phyloP scores from a whole-genome alignment of 2,113 vertebrate genomes.

The Synodontis membranacea region DNA sequence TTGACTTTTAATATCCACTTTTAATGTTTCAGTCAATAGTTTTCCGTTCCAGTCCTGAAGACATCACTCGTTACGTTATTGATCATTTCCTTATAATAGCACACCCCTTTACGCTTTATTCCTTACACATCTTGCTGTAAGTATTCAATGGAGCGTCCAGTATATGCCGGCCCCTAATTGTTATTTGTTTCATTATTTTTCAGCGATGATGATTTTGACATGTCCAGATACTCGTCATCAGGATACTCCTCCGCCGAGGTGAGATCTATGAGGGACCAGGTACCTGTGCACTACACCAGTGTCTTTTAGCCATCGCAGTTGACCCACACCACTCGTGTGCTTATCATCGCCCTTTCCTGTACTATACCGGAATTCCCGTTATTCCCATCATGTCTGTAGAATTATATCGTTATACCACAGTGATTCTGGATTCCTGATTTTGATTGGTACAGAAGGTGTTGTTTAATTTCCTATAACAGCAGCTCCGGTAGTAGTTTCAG shows the following conservation, averaged over 20 bases:
- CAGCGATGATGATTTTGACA: slow-evolving; percentile 98
- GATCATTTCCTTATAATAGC: background rate
- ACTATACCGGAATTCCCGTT: background rate
- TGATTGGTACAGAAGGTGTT: background rate
- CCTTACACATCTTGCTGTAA: background rate
- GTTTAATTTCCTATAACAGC: background rate
- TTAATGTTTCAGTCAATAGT: too few relatives aligned
- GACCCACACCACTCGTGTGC: background rate
- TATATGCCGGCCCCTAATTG: background rate
- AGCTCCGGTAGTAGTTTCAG: background rate
- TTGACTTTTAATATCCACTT: too few relatives aligned
- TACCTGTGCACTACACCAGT: slow-evolving; percentile 61
- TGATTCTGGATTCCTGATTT: background rate
- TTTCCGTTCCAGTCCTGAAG: too few relatives aligned
- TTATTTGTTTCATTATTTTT: slow-evolving; percentile 54
- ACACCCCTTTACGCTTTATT: background rate
- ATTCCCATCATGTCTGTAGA: background rate
- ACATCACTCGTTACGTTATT: background rate
- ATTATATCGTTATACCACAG: background rate
- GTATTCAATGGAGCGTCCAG: background rate
- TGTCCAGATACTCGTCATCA: slow-evolving; percentile 98
- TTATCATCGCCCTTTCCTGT: background rate
- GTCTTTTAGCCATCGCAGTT: background rate
- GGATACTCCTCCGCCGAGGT: slow-evolving; percentile 99
- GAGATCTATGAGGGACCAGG: slow-evolving; percentile 83